Evolutionary conservation across 1,140 invertebrate species (phyloP).

Genomic region (Aphidius gifuensis): DNA sequence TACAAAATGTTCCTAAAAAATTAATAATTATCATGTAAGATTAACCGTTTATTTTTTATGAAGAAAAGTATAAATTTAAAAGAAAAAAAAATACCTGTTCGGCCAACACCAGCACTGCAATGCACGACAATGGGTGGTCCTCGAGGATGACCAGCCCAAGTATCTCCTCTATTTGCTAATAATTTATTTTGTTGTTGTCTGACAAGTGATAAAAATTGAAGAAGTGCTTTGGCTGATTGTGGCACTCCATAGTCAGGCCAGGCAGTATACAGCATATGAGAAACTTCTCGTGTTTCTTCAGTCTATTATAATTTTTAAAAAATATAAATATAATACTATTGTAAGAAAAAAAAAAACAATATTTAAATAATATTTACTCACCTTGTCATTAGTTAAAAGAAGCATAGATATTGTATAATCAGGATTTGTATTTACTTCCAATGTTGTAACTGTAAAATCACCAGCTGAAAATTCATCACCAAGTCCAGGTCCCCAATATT

Average conservation of each 20-base stretch:
- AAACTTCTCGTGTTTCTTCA: constrained; percentile 72
- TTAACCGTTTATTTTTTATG: too few relatives aligned
- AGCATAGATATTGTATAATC: constrained; percentile 85
- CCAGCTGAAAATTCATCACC: constrained; percentile 68
- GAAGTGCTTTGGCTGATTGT: constrained; percentile 73
- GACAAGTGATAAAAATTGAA: constrained; percentile 79
- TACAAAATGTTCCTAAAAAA: constrained; percentile 88
- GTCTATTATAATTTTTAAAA: constrained; percentile 58
- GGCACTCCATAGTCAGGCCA: constrained; percentile 91
- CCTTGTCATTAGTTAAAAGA: constrained; percentile 79
- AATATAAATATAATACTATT: constrained; percentile 1
- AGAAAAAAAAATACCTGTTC: constrained; percentile 71
- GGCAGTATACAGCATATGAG: constrained; percentile 81
- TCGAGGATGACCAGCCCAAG: constrained; percentile 84
- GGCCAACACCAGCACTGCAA: constrained; percentile 94
- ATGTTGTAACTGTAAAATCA: constrained; percentile 77
- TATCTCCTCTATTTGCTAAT: constrained; percentile 70
- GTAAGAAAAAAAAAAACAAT: neutral
- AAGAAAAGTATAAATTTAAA: too few relatives aligned
- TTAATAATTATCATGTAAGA: too few relatives aligned
- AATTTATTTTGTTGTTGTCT: constrained; percentile 64
- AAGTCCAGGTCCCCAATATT: constrained; percentile 85
- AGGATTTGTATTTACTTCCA: constrained; percentile 70
- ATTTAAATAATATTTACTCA: constrained; percentile 42
- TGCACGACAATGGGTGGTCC: constrained; percentile 95